Conservation (phyloP, 2,797 vertebrate genomes). For the Toxotes lorentzi region DNA sequence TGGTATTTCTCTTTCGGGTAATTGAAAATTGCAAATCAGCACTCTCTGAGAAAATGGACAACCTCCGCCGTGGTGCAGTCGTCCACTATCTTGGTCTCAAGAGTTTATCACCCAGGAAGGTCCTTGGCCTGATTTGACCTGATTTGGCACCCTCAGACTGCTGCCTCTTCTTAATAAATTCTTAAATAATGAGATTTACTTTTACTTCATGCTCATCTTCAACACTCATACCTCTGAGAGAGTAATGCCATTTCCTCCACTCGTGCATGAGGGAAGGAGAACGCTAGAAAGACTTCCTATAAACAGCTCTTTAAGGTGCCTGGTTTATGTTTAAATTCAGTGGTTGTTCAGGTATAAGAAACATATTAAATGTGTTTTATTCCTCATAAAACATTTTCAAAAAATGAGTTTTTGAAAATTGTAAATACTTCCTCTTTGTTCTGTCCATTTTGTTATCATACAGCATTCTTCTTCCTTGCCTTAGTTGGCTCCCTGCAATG, state of each 20-base stretch:
- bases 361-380: neutral
- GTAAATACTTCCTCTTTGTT: neutral
- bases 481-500: neutral
- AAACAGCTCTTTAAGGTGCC: neutral
- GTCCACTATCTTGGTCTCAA: no score
- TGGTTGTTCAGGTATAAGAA: neutral
- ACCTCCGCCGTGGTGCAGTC: no score
- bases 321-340: neutral
- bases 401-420: neutral
- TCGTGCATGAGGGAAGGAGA: neutral
- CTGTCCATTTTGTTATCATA: neutral
- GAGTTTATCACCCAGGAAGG: no score
- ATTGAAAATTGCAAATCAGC: no score
- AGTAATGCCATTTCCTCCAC: slow-evolving; percentile 6
- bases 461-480: neutral
- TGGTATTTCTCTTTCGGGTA: no score
- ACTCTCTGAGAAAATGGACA: no score
- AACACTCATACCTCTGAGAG: slow-evolving; percentile 3
- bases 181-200: slow-evolving; percentile 23
- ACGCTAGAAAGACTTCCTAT: neutral
- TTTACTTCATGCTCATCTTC: slow-evolving; percentile 8
- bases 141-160: no score
- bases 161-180: slow-evolving; percentile 18
- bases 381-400: neutral
- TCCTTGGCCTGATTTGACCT: no score